phyloP scores from a whole-genome alignment of 1,140 invertebrate species.

The Drosophila sucinea region DNA sequence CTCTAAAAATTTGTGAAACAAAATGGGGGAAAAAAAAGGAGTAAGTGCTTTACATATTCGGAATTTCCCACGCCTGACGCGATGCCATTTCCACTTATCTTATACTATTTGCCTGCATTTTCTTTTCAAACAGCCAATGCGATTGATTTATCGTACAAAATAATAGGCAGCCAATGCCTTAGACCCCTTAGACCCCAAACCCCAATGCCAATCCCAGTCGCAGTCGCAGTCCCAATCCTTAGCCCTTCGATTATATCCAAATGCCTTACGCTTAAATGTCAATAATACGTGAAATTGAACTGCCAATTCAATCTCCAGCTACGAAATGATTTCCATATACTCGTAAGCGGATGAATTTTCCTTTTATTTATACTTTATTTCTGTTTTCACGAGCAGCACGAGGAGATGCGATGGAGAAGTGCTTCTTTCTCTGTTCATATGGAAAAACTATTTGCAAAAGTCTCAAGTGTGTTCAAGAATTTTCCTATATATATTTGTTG shows the following conservation, averaged over 20 bases:
- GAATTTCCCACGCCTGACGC: constrained; percentile 57
- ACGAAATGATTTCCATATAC: constrained; percentile 69
- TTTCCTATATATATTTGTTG: background rate
- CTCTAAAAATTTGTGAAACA: background rate
- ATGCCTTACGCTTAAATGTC: constrained; percentile 72
- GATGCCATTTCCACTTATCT: constrained; percentile 59
- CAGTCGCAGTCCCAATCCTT: too few species aligned
- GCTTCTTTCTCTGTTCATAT: constrained; percentile 60
- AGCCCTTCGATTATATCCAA: constrained; percentile 55
- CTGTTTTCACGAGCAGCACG: constrained; percentile 31
- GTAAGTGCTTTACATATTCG: constrained; percentile 35
- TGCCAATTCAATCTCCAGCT: constrained; percentile 73
- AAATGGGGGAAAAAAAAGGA: constrained; percentile 36
- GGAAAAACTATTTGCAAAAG: constrained; percentile 75
- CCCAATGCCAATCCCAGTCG: too few species aligned
- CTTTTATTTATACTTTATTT: constrained; percentile 74
- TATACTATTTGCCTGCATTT: constrained; percentile 52
- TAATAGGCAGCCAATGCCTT: constrained; percentile 71
- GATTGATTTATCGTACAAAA: constrained; percentile 73
- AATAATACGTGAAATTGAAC: constrained; percentile 82
- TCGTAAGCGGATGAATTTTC: constrained; percentile 57
- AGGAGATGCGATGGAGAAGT: background rate
- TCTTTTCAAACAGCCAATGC: constrained; percentile 40
- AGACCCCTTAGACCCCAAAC: constrained; percentile 17
- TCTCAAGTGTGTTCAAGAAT: constrained; percentile 69